phyloP scores from a whole-genome alignment of 2,888 invertebrate species.

The Phytoseiulus persimilis region DNA sequence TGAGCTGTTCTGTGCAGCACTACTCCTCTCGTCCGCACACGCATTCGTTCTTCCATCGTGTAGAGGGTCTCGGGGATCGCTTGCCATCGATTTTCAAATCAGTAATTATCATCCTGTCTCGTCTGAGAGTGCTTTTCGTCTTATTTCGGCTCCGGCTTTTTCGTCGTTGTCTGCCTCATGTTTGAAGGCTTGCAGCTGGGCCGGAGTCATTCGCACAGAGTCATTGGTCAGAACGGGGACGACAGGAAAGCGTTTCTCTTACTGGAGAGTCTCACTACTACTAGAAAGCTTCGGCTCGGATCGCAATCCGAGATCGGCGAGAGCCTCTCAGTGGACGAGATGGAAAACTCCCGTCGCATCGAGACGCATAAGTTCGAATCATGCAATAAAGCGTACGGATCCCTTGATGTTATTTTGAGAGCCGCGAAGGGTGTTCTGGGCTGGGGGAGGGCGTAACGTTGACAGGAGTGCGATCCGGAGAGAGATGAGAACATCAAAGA shows the following conservation, averaged over 20 bases:
- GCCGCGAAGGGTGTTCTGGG: too few relatives aligned
- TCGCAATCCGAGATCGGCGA: too few relatives aligned
- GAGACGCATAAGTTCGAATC: too few relatives aligned
- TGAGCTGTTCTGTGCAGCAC: not conserved
- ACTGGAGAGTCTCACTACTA: too few relatives aligned
- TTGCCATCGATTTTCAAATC: not conserved
- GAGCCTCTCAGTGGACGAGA: too few relatives aligned
- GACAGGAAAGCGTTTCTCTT: too few relatives aligned
- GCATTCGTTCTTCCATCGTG: not conserved
- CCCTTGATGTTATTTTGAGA: too few relatives aligned
- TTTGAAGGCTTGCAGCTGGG: not conserved
- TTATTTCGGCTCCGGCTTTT: not conserved
- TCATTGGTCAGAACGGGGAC: too few relatives aligned
- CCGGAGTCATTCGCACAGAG: not conserved
- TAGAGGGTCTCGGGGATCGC: not conserved
- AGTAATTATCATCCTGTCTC: not conserved
- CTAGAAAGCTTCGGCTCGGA: too few relatives aligned
- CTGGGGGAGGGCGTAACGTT: too few relatives aligned
- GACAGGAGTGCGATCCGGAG: not conserved
- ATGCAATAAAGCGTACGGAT: too few relatives aligned
- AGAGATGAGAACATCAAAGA: not conserved
- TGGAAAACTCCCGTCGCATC: too few relatives aligned
- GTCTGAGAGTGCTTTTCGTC: not conserved
- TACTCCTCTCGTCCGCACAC: not conserved
- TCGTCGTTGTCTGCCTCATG: not conserved